phyloP scores from a whole-genome alignment of 1,140 invertebrate genomes.

The Alviniconcha marisindica region DNA sequence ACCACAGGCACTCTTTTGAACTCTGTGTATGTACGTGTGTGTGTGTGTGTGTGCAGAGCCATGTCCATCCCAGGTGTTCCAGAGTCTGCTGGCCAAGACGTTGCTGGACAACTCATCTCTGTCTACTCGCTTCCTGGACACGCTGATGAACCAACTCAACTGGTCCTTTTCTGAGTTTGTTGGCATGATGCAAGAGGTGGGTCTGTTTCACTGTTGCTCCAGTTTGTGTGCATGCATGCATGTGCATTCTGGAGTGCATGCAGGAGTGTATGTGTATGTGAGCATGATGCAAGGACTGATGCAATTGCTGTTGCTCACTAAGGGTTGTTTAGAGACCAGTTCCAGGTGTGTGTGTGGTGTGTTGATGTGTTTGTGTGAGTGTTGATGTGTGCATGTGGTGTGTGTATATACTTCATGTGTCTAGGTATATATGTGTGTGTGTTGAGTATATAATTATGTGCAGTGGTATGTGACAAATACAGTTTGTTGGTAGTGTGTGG shows the following conservation, averaged over 20 bases:
- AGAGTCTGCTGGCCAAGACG: conserved; percentile 78
- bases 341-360: no score
- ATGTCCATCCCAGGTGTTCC: conserved; percentile 80
- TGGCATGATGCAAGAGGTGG: conserved; percentile 89
- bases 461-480: no score
- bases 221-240: background rate
- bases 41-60: conserved; percentile 79
- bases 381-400: conserved; percentile 3
- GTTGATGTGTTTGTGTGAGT: no score
- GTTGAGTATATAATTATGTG: no score
- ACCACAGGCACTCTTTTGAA: no score
- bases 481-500: no score
- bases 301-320: no score
- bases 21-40: background rate
- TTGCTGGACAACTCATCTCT: conserved; percentile 77
- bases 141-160: conserved; percentile 88
- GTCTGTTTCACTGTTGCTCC: background rate
- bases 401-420: background rate
- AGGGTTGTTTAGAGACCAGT: no score
- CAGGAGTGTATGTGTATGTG: background rate
- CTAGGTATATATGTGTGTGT: background rate
- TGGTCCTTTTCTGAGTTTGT: conserved; percentile 94
- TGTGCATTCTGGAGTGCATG: background rate
- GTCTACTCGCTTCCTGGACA: conserved; percentile 85
- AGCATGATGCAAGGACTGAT: no score